A percentile compares a stretch with the other conserved stretches of the same genome.
These are phyloP conservation scores for Bujurquina vittata DNA, from an alignment of 2,113 vertebrate genomes.

Conservation along the genomic window DNA sequence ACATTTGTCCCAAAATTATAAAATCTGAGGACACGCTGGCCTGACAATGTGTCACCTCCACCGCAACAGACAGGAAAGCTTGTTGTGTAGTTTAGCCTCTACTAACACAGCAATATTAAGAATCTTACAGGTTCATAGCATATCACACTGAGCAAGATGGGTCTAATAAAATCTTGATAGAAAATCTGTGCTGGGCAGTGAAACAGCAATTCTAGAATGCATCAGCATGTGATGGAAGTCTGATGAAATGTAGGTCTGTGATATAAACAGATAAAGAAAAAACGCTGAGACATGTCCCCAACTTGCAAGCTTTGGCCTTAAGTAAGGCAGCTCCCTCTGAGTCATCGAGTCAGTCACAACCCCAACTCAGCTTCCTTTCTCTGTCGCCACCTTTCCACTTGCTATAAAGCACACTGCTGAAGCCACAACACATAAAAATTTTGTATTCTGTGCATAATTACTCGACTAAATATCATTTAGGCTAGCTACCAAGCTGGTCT, in stretches of 20 bases:
- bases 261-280: not conserved
- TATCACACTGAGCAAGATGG: slow-evolving; percentile 25
- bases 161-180: slow-evolving; percentile 6
- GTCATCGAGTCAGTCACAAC: not conserved
- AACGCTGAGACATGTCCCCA: not conserved
- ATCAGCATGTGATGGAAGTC: not conserved
- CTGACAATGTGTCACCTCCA: not conserved
- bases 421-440: not conserved
- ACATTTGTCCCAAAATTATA: not conserved
- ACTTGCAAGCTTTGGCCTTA: not conserved
- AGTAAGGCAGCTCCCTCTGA: not conserved
- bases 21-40: not conserved
- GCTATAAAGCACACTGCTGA: not conserved
- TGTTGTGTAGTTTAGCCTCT: slow-evolving; percentile 20
- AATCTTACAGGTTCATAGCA: slow-evolving; percentile 28
- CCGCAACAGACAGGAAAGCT: not conserved
- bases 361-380: not conserved
- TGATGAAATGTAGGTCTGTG: not conserved
- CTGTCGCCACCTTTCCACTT: not conserved
- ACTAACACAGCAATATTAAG: slow-evolving; percentile 7
- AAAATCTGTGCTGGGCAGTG: slow-evolving; percentile 17
- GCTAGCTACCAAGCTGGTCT: not conserved
- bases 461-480: not conserved
- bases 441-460: not conserved
- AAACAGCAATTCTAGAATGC: not conserved